Evolutionary conservation across 2,797 vertebrate species (phyloP).

Genomic region (Rhodeus uyekii): DNA sequence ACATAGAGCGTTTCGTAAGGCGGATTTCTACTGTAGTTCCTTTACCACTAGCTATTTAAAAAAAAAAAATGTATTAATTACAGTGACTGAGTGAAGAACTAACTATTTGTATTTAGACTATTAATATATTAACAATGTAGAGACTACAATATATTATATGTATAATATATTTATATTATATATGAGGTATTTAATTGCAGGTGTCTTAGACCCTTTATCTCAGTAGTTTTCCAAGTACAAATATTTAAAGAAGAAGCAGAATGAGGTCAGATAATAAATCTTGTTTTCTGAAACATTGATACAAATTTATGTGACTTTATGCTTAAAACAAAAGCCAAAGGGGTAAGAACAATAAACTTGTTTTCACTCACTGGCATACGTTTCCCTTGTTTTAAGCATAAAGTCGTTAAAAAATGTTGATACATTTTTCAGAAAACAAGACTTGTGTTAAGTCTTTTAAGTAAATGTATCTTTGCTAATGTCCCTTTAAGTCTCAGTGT

Average conservation of each 20-base stretch:
- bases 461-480: not conserved
- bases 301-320: not conserved
- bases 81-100: too few species aligned
- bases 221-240: too few species aligned
- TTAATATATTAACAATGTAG: too few species aligned
- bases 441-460: not conserved
- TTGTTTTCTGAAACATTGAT: not conserved
- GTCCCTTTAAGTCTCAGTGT: constrained; percentile 1
- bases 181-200: not conserved
- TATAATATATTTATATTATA: not conserved
- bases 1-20: too few species aligned
- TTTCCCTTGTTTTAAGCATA: not conserved
- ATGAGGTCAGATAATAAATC: too few species aligned
- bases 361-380: not conserved
- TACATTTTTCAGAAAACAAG: not conserved
- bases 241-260: too few species aligned
- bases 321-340: not conserved
- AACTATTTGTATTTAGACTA: too few species aligned
- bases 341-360: not conserved
- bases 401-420: not conserved
- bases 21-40: too few species aligned
- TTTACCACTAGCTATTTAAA: too few species aligned
- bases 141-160: too few species aligned
- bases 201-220: too few species aligned
- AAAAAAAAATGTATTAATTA: too few species aligned